phyloP scores from a whole-genome alignment of 2,888 invertebrate genomes.

The Aphrophora alni region DNA sequence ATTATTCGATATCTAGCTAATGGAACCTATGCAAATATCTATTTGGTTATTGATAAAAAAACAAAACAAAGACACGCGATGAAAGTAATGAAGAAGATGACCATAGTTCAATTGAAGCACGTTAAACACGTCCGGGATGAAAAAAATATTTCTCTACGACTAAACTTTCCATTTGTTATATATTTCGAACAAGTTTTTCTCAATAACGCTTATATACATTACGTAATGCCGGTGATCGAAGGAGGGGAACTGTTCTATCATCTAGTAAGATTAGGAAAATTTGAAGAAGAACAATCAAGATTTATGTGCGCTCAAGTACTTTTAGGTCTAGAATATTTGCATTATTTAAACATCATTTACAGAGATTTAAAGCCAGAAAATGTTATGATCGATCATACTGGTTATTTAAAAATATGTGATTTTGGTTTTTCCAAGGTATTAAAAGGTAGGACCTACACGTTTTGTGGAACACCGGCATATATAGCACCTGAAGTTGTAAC shows the following conservation, averaged over 20 bases:
- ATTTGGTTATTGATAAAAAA: not conserved
- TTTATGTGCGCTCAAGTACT: not conserved
- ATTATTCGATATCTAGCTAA: not conserved
- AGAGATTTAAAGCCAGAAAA: not conserved
- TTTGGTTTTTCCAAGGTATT: not conserved
- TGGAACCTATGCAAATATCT: not conserved
- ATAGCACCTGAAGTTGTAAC: conserved; percentile 72
- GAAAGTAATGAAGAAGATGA: not conserved
- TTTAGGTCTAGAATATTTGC: not conserved
- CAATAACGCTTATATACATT: not conserved
- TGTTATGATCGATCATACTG: not conserved
- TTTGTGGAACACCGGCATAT: conserved; percentile 66
- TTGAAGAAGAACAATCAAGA: not conserved
- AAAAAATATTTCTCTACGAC: not conserved
- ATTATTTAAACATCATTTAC: not conserved
- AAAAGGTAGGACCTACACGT: not conserved
- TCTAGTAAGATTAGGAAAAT: not conserved
- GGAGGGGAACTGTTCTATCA: not conserved
- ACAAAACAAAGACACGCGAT: not conserved
- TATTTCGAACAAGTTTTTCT: not conserved
- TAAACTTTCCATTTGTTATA: not conserved
- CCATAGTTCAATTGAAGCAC: not conserved
- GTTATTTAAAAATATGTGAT: not conserved
- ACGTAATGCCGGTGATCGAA: not conserved
- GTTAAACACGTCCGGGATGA: not conserved